Evolutionary conservation across 2,797 vertebrate species (phyloP).

Genomic region (Danio jaintianensis): DNA sequence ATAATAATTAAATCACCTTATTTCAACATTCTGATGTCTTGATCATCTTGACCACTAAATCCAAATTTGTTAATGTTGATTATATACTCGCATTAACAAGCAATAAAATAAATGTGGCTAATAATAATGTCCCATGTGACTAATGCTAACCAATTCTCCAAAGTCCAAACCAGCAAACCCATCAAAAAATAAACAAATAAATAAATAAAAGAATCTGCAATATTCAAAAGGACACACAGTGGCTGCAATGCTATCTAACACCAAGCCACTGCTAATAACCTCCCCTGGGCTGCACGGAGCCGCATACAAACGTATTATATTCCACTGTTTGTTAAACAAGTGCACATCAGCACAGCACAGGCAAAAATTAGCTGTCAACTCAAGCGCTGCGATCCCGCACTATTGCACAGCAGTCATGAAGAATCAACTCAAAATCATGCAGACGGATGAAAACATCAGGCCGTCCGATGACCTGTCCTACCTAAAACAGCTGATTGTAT

Average conservation of each 20-base stretch:
- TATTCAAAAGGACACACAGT: slow-evolving; percentile 18
- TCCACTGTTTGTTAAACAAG: slow-evolving; percentile 43
- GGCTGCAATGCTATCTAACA: slow-evolving; percentile 8
- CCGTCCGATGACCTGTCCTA: slow-evolving; percentile 44
- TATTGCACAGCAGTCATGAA: slow-evolving; percentile 33
- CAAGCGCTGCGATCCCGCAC: background rate
- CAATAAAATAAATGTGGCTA: too few species aligned
- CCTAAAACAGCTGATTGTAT: slow-evolving; percentile 37
- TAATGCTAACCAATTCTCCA: background rate
- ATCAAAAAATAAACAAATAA: background rate
- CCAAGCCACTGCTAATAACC: slow-evolving; percentile 27
- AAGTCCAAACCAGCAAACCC: background rate
- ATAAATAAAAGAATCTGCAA: background rate
- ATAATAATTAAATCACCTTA: too few species aligned
- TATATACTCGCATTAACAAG: too few species aligned
- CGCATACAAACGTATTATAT: slow-evolving; percentile 12
- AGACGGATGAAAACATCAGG: slow-evolving; percentile 35
- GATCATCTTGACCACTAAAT: too few species aligned
- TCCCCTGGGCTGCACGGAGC: slow-evolving; percentile 19
- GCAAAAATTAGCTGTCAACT: slow-evolving; percentile 43
- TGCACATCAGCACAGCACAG: slow-evolving; percentile 35
- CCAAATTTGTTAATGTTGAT: too few species aligned
- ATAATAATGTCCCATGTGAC: background rate
- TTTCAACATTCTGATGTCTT: too few species aligned
- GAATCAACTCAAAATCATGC: slow-evolving; percentile 35